phyloP scores from a whole-genome alignment of 2,113 vertebrate species.

The Peromyscus polionotus region DNA sequence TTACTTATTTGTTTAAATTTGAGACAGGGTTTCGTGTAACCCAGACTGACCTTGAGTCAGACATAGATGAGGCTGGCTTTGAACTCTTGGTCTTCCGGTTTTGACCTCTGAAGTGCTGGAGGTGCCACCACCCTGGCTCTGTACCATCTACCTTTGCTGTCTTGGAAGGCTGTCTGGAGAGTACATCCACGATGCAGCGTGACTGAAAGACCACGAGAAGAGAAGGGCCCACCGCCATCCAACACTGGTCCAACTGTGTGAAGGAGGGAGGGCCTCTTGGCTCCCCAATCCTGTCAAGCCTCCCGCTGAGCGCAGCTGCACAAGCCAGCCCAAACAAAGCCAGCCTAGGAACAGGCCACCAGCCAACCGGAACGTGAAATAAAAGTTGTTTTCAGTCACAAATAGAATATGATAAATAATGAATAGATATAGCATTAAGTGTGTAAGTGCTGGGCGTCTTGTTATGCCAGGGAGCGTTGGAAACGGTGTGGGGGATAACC shows the following conservation, averaged over 20 bases:
- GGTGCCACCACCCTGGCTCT: too few relatives aligned
- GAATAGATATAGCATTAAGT: neutral
- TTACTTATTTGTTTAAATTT: neutral
- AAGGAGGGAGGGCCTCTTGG: neutral
- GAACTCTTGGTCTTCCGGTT: neutral
- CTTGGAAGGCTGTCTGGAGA: neutral
- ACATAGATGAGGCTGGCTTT: neutral
- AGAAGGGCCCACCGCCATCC: neutral
- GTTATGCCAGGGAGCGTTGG: neutral
- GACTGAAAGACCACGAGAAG: neutral
- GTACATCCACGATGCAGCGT: neutral
- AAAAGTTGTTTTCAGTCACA: neutral
- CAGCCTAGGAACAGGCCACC: neutral
- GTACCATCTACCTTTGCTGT: neutral
- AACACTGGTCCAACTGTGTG: neutral
- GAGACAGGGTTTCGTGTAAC: neutral
- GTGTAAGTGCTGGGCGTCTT: neutral
- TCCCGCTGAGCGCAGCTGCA: neutral
- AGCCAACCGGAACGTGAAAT: neutral
- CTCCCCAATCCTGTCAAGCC: neutral
- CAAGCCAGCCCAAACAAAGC: neutral
- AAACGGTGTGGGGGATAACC: neutral
- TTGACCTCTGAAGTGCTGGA: neutral
- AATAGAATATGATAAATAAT: neutral
- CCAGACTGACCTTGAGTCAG: neutral